Evolutionary conservation across 2,113 vertebrate species (phyloP), one percentile per base, ranked within the genome.

Genomic region (Oncorhynchus clarkii): DNA sequence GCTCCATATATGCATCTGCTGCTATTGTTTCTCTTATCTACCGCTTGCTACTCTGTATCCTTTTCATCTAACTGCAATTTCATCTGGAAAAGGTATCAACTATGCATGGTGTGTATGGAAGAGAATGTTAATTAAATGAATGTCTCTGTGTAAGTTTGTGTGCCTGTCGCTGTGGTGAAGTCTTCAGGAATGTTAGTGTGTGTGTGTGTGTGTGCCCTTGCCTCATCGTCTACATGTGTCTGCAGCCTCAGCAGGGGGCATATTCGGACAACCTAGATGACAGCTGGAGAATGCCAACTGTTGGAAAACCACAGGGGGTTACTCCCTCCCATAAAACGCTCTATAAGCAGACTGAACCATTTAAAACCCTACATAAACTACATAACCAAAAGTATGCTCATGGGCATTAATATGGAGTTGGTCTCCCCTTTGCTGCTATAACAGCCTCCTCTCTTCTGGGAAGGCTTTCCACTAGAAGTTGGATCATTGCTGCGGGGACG

Each of bases 271-370:
- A 72, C 78, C 70, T 72, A 78, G 29, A 26, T 49, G 22, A 79
- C 86, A 88, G 79, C 80, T 83, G 84, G 78, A 76, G 76, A 75
- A 82, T 75, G 48, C 68, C 78, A 77, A 85, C 83, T 83, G 78
- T 1, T 13, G 4, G 9, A 75, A 64, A 49, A 29, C n/a, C 57
- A n/a, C 64, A 70, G 76, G 39, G 24, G n/a, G 31, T 79, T 51
- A 16, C 64, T n/a, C 45, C 70, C 66, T 18, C 54, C 77, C 78
- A 64, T 81, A 74, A 39, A 70, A 39, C 65, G 39, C 48, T 66
- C 14, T 14, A 7, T 49, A 66, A 72, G 59, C 16, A 11, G 78
- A 72, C 78, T 75, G 78, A 81, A 71, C 68, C 72, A 5, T 79
- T 81, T 51, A 39, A 65, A 54, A 60, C 18, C 16, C 5, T 60